Evolutionary conservation across 2,888 invertebrate species (phyloP).

Genomic region (Acronicta aceris): DNA sequence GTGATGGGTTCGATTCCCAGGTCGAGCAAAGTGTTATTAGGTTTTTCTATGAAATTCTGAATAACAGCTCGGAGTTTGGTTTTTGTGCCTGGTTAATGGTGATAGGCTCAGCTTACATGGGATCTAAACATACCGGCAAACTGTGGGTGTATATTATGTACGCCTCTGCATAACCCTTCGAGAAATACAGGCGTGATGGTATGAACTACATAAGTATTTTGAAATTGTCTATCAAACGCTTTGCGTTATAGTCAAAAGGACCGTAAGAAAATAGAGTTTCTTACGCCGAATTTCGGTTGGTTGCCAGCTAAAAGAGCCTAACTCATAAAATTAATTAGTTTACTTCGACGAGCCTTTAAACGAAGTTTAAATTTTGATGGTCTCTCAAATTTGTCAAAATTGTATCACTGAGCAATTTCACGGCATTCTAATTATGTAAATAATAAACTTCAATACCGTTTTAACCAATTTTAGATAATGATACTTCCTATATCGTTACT

Average conservation of each 20-base stretch:
- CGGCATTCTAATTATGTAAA: constrained; percentile 57
- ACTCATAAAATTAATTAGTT: constrained; percentile 42
- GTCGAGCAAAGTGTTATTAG: too few relatives aligned
- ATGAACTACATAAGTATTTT: too few relatives aligned
- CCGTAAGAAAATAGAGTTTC: background rate
- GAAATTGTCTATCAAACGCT: too few relatives aligned
- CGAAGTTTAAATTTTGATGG: constrained; percentile 41
- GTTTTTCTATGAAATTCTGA: too few relatives aligned
- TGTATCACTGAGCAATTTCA: constrained; percentile 58
- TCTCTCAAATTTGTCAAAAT: constrained; percentile 54
- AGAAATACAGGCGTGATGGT: too few relatives aligned
- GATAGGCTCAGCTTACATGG: too few relatives aligned
- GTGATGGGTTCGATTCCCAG: too few relatives aligned
- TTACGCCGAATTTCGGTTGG: constrained; percentile 2
- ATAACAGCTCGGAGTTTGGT: too few relatives aligned
- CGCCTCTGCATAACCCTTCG: too few relatives aligned
- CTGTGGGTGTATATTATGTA: too few relatives aligned
- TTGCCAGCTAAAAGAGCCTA: constrained; percentile 14
- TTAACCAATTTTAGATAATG: constrained; percentile 6
- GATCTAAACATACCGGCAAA: too few relatives aligned
- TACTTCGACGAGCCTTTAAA: constrained; percentile 29
- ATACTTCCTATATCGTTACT: background rate
- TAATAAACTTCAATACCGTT: constrained; percentile 25
- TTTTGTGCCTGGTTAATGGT: too few relatives aligned
- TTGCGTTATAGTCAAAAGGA: background rate